Conservation (phyloP, 1,140 invertebrate genomes). For the Lasaia peninsularis region DNA sequence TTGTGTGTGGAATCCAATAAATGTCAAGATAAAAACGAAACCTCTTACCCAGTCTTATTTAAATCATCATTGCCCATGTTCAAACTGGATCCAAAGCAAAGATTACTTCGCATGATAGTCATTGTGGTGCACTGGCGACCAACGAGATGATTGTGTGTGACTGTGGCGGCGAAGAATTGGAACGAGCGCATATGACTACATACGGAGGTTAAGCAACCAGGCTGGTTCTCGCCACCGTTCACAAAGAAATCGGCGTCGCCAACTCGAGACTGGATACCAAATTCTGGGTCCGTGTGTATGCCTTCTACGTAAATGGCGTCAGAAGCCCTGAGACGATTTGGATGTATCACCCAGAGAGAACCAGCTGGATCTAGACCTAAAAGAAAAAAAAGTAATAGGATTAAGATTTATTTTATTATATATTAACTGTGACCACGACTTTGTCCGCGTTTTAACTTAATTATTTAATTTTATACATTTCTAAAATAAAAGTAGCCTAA, state of each 20-base stretch:
- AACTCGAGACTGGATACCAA: constrained; percentile 74
- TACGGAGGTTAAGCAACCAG: constrained; percentile 69
- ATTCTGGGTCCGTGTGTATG: constrained; percentile 85
- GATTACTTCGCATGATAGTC: constrained; percentile 30
- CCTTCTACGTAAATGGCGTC: constrained; percentile 79
- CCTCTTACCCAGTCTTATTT: constrained; percentile 41
- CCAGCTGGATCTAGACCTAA: background rate
- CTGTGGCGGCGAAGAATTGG: constrained; percentile 76
- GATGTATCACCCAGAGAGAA: background rate
- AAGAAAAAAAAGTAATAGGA: background rate
- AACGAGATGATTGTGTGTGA: constrained; percentile 39
- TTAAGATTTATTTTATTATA: too few relatives aligned
- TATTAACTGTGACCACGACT: too few relatives aligned
- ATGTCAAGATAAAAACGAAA: too few relatives aligned
- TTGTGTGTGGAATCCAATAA: too few relatives aligned
- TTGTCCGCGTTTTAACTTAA: too few relatives aligned
- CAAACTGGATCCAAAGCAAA: constrained; percentile 30
- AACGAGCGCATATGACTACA: constrained; percentile 81
- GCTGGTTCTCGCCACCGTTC: constrained; percentile 81
- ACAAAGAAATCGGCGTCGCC: constrained; percentile 86
- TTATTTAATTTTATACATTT: too few relatives aligned
- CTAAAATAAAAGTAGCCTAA: too few relatives aligned
- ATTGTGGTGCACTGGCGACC: constrained; percentile 29
- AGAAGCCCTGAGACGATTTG: background rate
- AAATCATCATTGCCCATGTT: constrained; percentile 46